Percentiles rank a stretch among this genome's conserved stretches.
These are phyloP conservation scores for Parnassius mnemosyne DNA, from an alignment of 2,888 invertebrate species.

Conservation along the genomic window DNA sequence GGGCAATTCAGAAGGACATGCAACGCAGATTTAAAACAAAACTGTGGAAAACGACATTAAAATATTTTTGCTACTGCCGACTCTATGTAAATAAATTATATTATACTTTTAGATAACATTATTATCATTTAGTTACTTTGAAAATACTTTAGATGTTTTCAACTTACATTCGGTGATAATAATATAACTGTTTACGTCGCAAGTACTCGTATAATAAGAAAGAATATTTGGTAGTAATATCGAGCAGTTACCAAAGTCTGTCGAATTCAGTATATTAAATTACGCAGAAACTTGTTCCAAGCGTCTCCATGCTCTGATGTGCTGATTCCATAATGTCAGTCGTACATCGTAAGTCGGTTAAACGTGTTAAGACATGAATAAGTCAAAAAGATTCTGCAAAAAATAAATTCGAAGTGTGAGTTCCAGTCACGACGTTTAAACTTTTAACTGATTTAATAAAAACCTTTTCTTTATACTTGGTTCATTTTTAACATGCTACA, in stretches of 20 bases:
- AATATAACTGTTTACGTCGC: slow-evolving; percentile 25
- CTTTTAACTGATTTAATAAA: slow-evolving; percentile 31
- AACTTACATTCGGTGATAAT: slow-evolving; percentile 31
- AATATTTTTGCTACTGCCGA: slow-evolving; percentile 37
- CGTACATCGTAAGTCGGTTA: slow-evolving; percentile 54
- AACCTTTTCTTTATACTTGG: slow-evolving; percentile 8
- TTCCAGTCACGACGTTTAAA: slow-evolving; percentile 32
- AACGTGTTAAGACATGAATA: slow-evolving; percentile 55
- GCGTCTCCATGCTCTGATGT: slow-evolving; percentile 46
- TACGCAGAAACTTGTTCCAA: slow-evolving; percentile 50
- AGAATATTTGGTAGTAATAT: slow-evolving; percentile 32
- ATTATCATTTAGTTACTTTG: slow-evolving; percentile 30
- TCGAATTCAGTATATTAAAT: slow-evolving; percentile 51
- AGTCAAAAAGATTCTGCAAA: slow-evolving; percentile 41
- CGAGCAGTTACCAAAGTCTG: slow-evolving; percentile 34
- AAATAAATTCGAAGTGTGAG: slow-evolving; percentile 31
- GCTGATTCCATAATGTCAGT: slow-evolving; percentile 59
- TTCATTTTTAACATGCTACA: slow-evolving; percentile 6
- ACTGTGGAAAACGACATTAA: slow-evolving; percentile 40
- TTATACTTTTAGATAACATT: slow-evolving; percentile 38
- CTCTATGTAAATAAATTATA: slow-evolving; percentile 62
- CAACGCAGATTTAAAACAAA: slow-evolving; percentile 44
- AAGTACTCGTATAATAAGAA: slow-evolving; percentile 27
- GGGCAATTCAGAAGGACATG: slow-evolving; percentile 27
- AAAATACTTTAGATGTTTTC: slow-evolving; percentile 11